phyloP scores from a whole-genome alignment of 2,113 vertebrate species.

The Marcusenius ussheri region DNA sequence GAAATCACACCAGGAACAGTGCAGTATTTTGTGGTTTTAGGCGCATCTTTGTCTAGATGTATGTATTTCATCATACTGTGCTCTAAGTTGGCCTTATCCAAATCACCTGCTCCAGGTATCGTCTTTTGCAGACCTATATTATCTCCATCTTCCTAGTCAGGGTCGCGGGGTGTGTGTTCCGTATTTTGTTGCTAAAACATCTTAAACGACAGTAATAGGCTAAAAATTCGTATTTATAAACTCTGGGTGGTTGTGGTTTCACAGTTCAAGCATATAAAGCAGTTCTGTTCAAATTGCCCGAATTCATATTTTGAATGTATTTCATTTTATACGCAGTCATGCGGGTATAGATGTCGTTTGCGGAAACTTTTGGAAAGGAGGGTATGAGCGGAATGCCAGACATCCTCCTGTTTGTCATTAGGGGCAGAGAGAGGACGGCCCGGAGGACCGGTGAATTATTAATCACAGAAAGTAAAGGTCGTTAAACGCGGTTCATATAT shows the following conservation, averaged over 20 bases:
- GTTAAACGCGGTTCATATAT: constrained; percentile 42
- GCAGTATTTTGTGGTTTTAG: constrained; percentile 79
- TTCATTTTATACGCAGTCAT: not conserved
- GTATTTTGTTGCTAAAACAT: not conserved
- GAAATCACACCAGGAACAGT: constrained; percentile 94
- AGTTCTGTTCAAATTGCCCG: not conserved
- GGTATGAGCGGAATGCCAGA: constrained; percentile 39
- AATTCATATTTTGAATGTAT: not conserved
- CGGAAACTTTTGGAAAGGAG: constrained; percentile 22
- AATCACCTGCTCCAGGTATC: constrained; percentile 86
- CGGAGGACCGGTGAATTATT: constrained; percentile 36
- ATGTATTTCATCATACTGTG: constrained; percentile 80
- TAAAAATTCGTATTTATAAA: not conserved
- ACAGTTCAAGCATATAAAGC: not conserved
- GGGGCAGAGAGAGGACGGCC: constrained; percentile 9
- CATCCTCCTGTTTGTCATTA: constrained; percentile 43
- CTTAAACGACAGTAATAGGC: not conserved
- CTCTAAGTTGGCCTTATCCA: constrained; percentile 84
- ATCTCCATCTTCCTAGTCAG: not conserved
- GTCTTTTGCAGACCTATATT: constrained; percentile 21
- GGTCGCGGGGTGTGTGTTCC: not conserved
- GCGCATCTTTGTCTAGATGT: constrained; percentile 85
- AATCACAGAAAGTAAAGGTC: constrained; percentile 38
- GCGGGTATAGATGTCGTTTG: not conserved
- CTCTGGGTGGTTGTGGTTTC: not conserved